Evolutionary conservation across 35 echinoderm and acorn worm species (phyloP), one percentile per base, ranked within the genome.

Genomic region (Apostichopus japonicus): DNA sequence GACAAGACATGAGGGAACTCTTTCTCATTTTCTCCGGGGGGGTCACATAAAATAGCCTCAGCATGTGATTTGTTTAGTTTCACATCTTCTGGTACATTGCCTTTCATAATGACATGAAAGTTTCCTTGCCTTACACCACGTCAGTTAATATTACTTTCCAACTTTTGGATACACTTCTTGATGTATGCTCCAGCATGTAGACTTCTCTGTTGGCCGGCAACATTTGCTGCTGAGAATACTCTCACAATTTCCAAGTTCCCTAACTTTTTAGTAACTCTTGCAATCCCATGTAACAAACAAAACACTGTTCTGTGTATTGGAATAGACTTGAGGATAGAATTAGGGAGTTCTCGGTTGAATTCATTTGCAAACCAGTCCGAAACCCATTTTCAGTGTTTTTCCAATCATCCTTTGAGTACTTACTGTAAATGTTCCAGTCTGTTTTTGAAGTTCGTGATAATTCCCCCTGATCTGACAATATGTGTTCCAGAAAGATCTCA

Each of bases 91-190:
- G 80, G 53, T n/a, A 90, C 77, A 65, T 91, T 91, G 19, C 77
- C 88, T 93, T 19, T 94, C 92, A 92, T 93, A 81, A 88, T 92
- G 19, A 96, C 86, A 11, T 92, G 70, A 65, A 96, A 94, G 11
- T 91, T 94, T 33, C 95, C 92, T 56, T 96, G 95, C 8, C 95
- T 52, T 4, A 94, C 78, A 1, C 95, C 95, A 10, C 92, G 59
- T 55, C 63, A 19, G 61, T 96, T 96, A 10, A 94, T 92, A 53
- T 96, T 96, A 8, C 16, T 8, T 0, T 59, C 80, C n/a, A 57
- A 56, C 0, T 84, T 84, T 56, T 56, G 9, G 10, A 84, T 56
- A 5, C 4, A 19, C 15, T 88, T 58, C 24, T 24, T 25, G 1
- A 88, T 71, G 62, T 88, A 88, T 24, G 58, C 11, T 1, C 9